Evolutionary conservation across 2,888 invertebrate species (phyloP).

Genomic region (Limnephilus rhombicus): DNA sequence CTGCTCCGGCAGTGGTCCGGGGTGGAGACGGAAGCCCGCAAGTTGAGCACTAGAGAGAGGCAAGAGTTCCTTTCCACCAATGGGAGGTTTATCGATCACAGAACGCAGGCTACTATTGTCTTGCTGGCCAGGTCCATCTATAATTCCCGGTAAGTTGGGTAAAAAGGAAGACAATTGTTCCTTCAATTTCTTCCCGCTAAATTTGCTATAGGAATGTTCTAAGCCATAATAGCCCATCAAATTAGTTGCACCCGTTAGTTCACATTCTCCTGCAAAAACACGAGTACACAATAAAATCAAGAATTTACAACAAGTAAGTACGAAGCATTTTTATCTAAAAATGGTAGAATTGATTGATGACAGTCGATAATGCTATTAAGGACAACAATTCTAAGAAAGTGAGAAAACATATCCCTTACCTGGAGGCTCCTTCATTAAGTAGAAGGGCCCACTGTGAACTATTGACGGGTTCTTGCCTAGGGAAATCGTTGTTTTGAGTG

Average conservation of each 20-base stretch:
- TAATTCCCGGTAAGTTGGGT: constrained; percentile 95
- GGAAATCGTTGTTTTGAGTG: constrained; percentile 97
- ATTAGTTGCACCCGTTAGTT: constrained; percentile 97
- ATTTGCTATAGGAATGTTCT: constrained; percentile 98
- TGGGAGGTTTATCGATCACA: constrained; percentile 96
- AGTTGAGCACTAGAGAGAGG: constrained; percentile 92
- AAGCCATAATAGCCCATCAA: constrained; percentile 97
- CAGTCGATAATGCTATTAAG: neutral
- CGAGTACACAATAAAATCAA: constrained; percentile 18
- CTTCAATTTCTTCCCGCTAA: constrained; percentile 96
- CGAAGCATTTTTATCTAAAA: neutral
- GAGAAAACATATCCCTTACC: constrained; percentile 76
- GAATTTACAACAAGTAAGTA: neutral
- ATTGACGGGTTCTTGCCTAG: constrained; percentile 98
- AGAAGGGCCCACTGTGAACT: constrained; percentile 98
- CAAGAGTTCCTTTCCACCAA: constrained; percentile 92
- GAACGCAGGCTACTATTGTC: constrained; percentile 93
- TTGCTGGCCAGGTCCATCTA: constrained; percentile 94
- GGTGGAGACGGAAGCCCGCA: constrained; percentile 95
- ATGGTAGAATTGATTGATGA: neutral
- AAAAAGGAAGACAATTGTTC: constrained; percentile 97
- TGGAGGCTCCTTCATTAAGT: constrained; percentile 98
- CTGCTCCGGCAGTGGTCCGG: constrained; percentile 97
- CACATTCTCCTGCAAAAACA: constrained; percentile 86
- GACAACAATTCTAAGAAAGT: neutral